Evolutionary conservation across 2,888 invertebrate genomes (phyloP).

Genomic region (Dasypogon diadema): DNA sequence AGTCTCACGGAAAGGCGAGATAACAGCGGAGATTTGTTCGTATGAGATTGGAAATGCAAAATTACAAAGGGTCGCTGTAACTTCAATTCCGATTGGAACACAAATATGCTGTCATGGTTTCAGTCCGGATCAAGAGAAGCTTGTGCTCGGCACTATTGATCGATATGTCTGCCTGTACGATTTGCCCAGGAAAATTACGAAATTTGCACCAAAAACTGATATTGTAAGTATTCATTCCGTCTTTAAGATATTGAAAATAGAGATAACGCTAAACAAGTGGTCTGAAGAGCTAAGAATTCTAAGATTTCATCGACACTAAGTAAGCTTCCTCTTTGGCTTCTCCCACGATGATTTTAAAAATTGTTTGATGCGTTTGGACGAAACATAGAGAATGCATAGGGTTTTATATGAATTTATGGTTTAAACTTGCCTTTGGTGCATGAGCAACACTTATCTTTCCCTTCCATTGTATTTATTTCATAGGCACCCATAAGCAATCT

Average conservation of each 20-base stretch:
- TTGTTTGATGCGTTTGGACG: too few species aligned
- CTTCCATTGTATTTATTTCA: too few species aligned
- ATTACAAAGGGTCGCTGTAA: slow-evolving; percentile 76
- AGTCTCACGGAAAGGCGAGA: slow-evolving; percentile 77
- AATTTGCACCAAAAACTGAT: slow-evolving; percentile 77
- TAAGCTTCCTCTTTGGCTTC: too few species aligned
- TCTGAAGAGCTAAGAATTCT: not conserved
- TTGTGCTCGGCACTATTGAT: slow-evolving; percentile 87
- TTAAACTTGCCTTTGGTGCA: too few species aligned
- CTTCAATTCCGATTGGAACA: slow-evolving; percentile 78
- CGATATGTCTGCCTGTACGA: slow-evolving; percentile 86
- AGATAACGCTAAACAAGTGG: slow-evolving; percentile 1
- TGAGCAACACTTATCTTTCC: too few species aligned
- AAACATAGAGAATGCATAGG: too few species aligned
- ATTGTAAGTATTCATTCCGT: slow-evolving; percentile 75
- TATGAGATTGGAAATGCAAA: slow-evolving; percentile 72
- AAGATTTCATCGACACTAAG: too few species aligned
- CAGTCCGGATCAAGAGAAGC: slow-evolving; percentile 79
- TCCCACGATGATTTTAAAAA: too few species aligned
- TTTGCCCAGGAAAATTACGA: slow-evolving; percentile 79
- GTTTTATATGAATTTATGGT: too few species aligned
- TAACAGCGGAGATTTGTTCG: slow-evolving; percentile 78
- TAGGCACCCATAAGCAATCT: too few species aligned
- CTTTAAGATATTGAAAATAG: not conserved
- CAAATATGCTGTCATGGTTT: slow-evolving; percentile 76